These are phyloP conservation scores for Donacobius atricapilla DNA, from an alignment of 2,113 vertebrate species.

Conservation along the genomic window DNA sequence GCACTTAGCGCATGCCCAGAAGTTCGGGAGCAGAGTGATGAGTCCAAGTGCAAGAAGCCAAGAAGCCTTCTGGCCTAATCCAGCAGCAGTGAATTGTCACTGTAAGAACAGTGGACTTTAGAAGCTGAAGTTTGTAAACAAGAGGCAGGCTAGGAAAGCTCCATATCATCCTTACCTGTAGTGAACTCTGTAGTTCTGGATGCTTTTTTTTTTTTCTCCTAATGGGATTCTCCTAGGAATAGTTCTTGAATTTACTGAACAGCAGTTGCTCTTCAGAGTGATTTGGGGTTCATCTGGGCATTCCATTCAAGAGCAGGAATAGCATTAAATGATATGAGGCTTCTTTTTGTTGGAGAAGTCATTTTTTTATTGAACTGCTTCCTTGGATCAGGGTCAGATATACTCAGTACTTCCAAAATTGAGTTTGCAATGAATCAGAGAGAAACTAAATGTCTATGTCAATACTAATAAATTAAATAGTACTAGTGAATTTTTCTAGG, in stretches of 20 bases:
- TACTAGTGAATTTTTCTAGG: background rate
- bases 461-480: constrained; percentile 2
- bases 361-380: background rate
- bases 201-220: background rate
- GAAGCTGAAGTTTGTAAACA: background rate
- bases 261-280: background rate
- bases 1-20: background rate
- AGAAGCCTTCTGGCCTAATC: background rate
- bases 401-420: background rate
- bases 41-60: background rate
- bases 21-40: background rate
- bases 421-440: background rate
- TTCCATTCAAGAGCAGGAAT: background rate
- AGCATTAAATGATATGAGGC: background rate
- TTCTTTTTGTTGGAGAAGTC: background rate
- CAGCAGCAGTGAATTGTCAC: background rate
- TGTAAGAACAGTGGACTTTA: background rate
- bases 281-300: background rate
- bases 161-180: background rate
- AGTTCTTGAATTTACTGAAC: background rate
- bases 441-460: background rate
- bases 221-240: background rate
- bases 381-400: background rate
- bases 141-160: background rate
- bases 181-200: background rate